Conservation (phyloP, 1,140 invertebrate genomes). For the Aphidius ervi region DNA sequence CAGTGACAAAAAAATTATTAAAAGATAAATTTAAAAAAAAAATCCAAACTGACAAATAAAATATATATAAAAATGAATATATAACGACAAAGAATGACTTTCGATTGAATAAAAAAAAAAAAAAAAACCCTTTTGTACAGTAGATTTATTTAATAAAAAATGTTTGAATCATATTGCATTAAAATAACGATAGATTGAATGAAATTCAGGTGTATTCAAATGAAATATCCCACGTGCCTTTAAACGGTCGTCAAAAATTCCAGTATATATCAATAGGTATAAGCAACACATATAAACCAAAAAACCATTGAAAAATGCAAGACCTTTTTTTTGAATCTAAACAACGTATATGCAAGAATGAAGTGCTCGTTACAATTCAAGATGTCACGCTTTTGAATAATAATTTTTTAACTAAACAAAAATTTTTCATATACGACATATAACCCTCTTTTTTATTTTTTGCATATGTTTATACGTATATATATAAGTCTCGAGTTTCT, state of each 20-base stretch:
- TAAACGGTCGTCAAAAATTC: conserved; percentile 1
- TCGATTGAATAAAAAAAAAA: no score
- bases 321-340: neutral
- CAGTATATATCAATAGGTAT: neutral
- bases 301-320: neutral
- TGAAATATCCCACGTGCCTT: conserved; percentile 12
- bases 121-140: no score
- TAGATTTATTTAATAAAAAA: no score
- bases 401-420: neutral
- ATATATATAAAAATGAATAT: no score
- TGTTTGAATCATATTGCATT: no score
- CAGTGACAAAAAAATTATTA: no score
- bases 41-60: no score
- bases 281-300: neutral
- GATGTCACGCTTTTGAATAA: conserved; percentile 21
- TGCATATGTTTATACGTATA: conserved; percentile 8
- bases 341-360: conserved; percentile 14
- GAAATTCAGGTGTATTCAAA: conserved; percentile 16
- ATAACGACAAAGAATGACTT: no score
- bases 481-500: conserved; percentile 28
- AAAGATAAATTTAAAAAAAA: no score
- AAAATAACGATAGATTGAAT: neutral
- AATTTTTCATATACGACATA: conserved; percentile 16
- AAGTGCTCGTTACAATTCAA: conserved; percentile 20
- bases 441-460: conserved; percentile 8